A percentile compares a stretch with the other conserved stretches of the same genome.
These are phyloP conservation scores for Sebastes fasciatus DNA, from an alignment of 2,113 vertebrate genomes.

Conservation along the genomic window DNA sequence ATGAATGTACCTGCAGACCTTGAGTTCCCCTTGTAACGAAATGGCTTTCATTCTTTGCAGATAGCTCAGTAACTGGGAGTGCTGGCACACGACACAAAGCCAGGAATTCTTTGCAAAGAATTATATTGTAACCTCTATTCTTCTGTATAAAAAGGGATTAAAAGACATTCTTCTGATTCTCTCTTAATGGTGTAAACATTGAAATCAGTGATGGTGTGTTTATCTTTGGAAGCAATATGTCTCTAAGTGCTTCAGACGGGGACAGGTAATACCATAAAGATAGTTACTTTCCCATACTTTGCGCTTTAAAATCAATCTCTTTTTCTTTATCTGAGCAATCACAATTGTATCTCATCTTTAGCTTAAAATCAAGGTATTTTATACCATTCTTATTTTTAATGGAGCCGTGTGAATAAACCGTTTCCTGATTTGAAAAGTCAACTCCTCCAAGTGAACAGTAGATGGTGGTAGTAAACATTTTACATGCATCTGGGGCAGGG, in stretches of 20 bases:
- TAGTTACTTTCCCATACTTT: neutral
- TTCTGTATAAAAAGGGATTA: constrained; percentile 6
- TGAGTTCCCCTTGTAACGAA: neutral
- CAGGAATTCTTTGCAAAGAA: neutral
- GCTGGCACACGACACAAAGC: neutral
- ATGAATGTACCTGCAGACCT: constrained; percentile 10
- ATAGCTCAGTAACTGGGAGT: neutral
- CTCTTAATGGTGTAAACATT: constrained; percentile 12
- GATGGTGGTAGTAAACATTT: constrained; percentile 87
- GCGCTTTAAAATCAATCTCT: neutral
- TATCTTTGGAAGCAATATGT: neutral
- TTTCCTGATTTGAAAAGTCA: constrained; percentile 32
- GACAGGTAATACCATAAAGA: constrained; percentile 53
- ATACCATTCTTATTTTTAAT: neutral
- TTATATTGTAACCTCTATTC: neutral
- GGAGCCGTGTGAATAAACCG: neutral
- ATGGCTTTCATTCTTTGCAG: neutral
- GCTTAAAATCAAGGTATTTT: neutral
- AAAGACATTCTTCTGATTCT: constrained; percentile 6
- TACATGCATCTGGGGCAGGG: constrained; percentile 42
- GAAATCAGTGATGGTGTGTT: constrained; percentile 27
- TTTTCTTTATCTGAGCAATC: neutral
- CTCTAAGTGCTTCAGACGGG: constrained; percentile 28
- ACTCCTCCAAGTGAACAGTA: constrained; percentile 83
- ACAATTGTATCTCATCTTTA: neutral